phyloP scores from a whole-genome alignment of 2,888 invertebrate species.

The Leptopterna dolabrata region DNA sequence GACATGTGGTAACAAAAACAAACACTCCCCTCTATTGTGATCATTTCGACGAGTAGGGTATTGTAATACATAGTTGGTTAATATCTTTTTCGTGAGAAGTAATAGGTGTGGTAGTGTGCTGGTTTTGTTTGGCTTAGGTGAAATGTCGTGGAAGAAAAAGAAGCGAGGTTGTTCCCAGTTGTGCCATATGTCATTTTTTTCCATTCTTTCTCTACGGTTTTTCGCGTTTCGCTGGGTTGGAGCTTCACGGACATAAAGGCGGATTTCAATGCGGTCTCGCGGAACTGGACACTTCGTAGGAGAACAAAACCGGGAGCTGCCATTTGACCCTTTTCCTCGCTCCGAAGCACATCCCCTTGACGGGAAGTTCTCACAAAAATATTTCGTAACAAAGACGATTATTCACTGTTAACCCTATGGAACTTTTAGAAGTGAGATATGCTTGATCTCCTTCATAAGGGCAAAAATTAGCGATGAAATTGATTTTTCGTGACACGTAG shows the following conservation, averaged over 20 bases:
- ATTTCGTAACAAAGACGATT: neutral
- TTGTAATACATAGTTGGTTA: no score
- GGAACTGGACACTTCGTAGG: neutral
- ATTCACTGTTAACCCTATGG: neutral
- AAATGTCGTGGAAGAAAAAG: neutral
- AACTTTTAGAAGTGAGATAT: no score
- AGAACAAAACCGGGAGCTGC: neutral
- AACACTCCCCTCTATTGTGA: neutral
- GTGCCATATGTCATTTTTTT: neutral
- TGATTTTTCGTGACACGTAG: no score
- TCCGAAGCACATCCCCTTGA: neutral
- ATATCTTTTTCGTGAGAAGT: neutral
- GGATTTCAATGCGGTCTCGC: neutral
- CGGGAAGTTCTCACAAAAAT: neutral
- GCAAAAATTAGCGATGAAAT: no score
- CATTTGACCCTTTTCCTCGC: neutral
- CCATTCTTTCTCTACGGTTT: neutral
- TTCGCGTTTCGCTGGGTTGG: neutral
- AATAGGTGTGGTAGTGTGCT: neutral
- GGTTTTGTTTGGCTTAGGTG: neutral
- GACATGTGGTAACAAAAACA: neutral
- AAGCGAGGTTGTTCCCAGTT: neutral
- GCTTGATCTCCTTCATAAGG: no score
- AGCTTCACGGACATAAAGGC: neutral
- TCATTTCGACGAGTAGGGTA: neutral